phyloP scores from a whole-genome alignment of 2,888 invertebrate genomes.

The Xylota segnis region DNA sequence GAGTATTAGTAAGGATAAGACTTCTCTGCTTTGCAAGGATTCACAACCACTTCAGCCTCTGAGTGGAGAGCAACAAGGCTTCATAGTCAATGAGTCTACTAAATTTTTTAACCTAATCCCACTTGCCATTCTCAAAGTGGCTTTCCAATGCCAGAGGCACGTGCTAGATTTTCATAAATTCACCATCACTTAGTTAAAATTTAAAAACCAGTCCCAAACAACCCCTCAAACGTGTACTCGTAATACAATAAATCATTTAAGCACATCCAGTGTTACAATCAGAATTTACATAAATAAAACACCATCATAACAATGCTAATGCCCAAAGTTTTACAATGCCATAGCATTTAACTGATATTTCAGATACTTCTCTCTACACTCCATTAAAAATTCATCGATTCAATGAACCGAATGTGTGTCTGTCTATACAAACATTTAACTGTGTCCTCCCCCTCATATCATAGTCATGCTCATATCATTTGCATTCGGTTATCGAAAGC shows the following conservation, averaged over 20 bases:
- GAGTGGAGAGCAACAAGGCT: no score
- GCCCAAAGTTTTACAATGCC: slow-evolving; percentile 37
- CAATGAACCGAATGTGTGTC: slow-evolving; percentile 67
- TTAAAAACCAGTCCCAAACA: not conserved
- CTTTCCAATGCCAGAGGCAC: no score
- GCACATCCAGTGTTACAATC: not conserved
- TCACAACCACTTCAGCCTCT: no score
- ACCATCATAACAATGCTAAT: slow-evolving; percentile 48
- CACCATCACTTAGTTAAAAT: not conserved
- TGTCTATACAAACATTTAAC: slow-evolving; percentile 54
- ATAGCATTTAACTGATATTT: slow-evolving; percentile 46
- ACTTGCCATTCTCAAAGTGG: no score
- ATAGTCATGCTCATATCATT: slow-evolving; percentile 29
- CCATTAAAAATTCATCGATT: slow-evolving; percentile 71
- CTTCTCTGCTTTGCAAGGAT: no score
- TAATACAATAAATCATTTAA: not conserved
- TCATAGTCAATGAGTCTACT: no score
- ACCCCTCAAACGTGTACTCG: not conserved
- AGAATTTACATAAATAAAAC: slow-evolving; percentile 37
- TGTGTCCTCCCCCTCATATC: not conserved
- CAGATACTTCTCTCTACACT: slow-evolving; percentile 55
- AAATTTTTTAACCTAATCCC: no score
- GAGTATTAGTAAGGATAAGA: no score
- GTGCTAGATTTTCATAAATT: no score
- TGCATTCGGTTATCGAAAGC: slow-evolving; percentile 60